Evolutionary conservation across 1,140 invertebrate genomes (phyloP), one percentile per base, ranked within the genome.

Genomic region (Epicauta chinensis): DNA sequence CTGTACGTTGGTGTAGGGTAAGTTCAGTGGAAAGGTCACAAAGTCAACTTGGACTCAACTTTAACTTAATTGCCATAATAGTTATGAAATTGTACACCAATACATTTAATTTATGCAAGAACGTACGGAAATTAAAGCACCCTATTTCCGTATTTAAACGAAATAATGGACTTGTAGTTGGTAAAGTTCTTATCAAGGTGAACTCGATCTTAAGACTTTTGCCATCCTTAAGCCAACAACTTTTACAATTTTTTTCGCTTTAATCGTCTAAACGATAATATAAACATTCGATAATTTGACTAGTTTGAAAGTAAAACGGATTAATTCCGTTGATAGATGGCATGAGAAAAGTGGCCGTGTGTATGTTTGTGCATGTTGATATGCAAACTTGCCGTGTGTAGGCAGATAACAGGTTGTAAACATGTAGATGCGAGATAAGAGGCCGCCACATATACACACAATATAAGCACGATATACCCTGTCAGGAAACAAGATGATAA

Each of bases 401-500:
- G 53, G 53, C 41, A 43, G 57, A 59, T 59, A 59, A 59, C 49
- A 51, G 53, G 49, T 53, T 59, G 57, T 59, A 59, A 59, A 59
- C 57, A 59, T 37, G 53, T 36, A 40, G 50, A 59, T 59, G 32
- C n/a, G 40, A 34, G 53, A 56, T 59, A 59, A 56, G 57, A 44
- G 46, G 40, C 32, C 37, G 38, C 44, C 4, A 23, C 23, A 23
- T 23, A 23, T 5, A 7, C 23, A 2, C 23, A 23, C 17, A 7
- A 47, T 47, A 47, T 32, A 31, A 46, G 43, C 43, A 46, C 37
- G 43, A 46, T 46, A n/a, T n/a, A n/a, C 43, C 16, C 35, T 47
- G 45, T 36, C 32, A 47, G 32, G 45, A 47, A 36, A 47, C 45
- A 47, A 47, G 23, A 23, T 34, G 45, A 47, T 47, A 47, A 47